Evolutionary conservation across 2,888 invertebrate species (phyloP), one percentile per base, ranked within the genome.

Genomic region (Epiblema foenella): DNA sequence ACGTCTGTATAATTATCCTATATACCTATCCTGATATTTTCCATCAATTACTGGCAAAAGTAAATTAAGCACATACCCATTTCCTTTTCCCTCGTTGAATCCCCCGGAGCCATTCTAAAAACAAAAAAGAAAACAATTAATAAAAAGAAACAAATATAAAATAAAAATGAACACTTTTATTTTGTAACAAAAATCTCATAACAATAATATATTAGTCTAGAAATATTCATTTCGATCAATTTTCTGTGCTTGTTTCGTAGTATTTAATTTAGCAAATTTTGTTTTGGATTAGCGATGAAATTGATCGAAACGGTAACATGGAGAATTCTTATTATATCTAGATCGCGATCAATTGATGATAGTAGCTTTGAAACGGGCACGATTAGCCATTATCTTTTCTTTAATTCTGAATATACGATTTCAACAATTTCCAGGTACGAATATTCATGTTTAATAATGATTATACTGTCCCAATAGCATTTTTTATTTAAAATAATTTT

Each of bases 91-190:
- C 79, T 97, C 97, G 73, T 96, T 96, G 75, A 96, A 97, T 75
- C 96, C 94, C 69, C 96, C 96, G 79, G 96, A 95, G 77, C 97
- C 97, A 95, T 97, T 98, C 97, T 97, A 95, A 94, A 96, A 96
- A 95, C 91, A 95, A 95, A 94, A 94, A 94, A 93, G 24, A 92
- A 94, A 93, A 91, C 90, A 88, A 90, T 89, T 85, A 88, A 86
- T 83, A 89, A 79, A 83, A 79, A 81, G 81, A 77, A 79, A 78
- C 79, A 82, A 83, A 79, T 78, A 68, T 74, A 77, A 83, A 82
- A 82, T 76, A 54, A 78, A 86, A 88, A 84, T 68, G 86, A 88
- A 86, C 77, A 79, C 81, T 79, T 87, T 87, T 87, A 87, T 89
- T n/a, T 79, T 73, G 74, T 77, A 83, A 79, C 77, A 80, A 82